Conservation (phyloP, 2,113 vertebrate species). For the Pipra filicauda region DNA sequence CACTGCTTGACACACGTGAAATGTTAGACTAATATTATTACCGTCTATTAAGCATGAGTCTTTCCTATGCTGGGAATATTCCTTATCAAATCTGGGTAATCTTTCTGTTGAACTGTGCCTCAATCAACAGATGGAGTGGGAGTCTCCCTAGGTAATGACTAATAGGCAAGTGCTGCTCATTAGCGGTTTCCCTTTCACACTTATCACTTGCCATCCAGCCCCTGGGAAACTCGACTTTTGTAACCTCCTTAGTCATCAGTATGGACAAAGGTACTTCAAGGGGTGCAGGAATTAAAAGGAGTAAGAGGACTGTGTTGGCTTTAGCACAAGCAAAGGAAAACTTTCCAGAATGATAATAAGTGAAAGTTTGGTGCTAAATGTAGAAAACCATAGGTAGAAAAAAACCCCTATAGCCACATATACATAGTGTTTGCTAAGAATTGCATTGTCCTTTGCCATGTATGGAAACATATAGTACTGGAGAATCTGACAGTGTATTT, state of each 20-base stretch:
- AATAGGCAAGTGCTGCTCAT: background rate
- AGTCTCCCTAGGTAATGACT: background rate
- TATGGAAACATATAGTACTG: background rate
- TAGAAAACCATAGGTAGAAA: background rate
- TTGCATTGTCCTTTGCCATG: background rate
- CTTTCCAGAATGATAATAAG: background rate
- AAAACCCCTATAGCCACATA: background rate
- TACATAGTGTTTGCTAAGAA: background rate
- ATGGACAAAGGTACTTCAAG: background rate
- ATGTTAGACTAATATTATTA: background rate
- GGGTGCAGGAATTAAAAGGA: background rate
- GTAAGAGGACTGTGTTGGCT: background rate
- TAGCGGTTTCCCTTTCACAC: background rate
- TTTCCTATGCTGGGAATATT: background rate
- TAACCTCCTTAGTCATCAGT: background rate
- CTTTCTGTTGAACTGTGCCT: background rate
- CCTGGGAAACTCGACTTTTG: background rate
- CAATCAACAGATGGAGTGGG: background rate
- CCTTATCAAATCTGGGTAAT: background rate
- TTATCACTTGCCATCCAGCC: background rate
- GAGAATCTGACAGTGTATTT: background rate
- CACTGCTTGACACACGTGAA: background rate
- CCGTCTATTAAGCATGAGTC: background rate
- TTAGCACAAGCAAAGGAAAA: background rate
- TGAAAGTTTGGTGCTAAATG: background rate